Evolutionary conservation across 2,113 vertebrate genomes (phyloP).

Genomic region (Protobothrops mucrosquamatus): DNA sequence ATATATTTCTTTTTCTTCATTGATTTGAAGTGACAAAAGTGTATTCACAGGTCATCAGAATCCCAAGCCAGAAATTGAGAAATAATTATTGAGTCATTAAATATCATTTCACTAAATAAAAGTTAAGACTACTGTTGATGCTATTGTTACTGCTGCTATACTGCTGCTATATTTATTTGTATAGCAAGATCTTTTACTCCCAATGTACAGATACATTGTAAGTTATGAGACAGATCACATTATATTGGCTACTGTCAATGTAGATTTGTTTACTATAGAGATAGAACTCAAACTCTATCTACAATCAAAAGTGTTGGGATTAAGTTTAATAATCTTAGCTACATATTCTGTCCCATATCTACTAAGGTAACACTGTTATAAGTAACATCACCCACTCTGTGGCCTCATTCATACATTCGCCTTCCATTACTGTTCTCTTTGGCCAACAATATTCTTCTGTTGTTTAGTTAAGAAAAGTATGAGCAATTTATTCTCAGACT

Average conservation of each 20-base stretch:
- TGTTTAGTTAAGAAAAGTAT: not conserved
- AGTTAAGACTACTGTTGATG: not conserved
- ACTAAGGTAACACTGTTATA: not conserved
- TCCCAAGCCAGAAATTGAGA: not conserved
- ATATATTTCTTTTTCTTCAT: not conserved
- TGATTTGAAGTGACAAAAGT: conserved; percentile 19
- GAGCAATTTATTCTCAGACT: not conserved
- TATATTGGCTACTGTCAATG: not conserved
- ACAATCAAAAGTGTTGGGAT: not conserved
- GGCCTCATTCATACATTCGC: not conserved
- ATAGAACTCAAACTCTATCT: not conserved
- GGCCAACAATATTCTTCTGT: not conserved
- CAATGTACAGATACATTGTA: not conserved
- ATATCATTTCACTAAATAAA: conserved; percentile 15
- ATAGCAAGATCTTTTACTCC: not conserved
- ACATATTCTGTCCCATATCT: not conserved
- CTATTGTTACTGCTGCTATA: not conserved
- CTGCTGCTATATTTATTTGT: not conserved
- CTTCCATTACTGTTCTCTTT: not conserved
- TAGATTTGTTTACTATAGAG: not conserved
- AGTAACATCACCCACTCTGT: not conserved
- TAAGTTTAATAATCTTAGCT: not conserved
- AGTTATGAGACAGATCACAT: not conserved
- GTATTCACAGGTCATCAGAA: conserved; percentile 1
- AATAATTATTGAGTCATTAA: not conserved